A percentile compares a stretch with the other conserved stretches of the same genome.
Evolutionary conservation across 2,888 invertebrate species (phyloP).

Genomic region (Margaritifera margaritifera): DNA sequence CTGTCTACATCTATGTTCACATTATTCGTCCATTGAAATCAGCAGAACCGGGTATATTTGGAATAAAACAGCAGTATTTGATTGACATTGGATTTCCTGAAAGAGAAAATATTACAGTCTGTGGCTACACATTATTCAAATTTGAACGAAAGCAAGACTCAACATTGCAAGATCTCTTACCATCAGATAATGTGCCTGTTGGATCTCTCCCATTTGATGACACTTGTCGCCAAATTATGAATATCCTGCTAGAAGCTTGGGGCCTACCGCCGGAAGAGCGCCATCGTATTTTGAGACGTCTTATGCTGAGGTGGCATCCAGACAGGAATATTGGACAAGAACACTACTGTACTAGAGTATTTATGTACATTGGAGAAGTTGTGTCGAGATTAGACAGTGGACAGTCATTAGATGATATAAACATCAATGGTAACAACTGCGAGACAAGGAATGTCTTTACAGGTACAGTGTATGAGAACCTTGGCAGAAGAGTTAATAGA

Average conservation of each 20-base stretch:
- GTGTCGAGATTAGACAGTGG: conserved; percentile 30
- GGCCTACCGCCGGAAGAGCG: conserved; percentile 16
- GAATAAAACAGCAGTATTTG: too few relatives aligned
- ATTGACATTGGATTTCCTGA: too few relatives aligned
- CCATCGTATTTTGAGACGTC: conserved; percentile 34
- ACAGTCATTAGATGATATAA: conserved; percentile 11
- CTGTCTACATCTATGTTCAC: too few relatives aligned
- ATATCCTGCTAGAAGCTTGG: conserved; percentile 34
- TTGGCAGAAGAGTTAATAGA: not conserved
- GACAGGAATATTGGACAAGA: conserved; percentile 45
- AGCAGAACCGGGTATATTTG: too few relatives aligned
- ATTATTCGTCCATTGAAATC: too few relatives aligned
- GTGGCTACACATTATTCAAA: too few relatives aligned
- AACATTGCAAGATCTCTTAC: too few relatives aligned
- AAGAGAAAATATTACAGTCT: too few relatives aligned
- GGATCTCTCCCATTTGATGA: conserved; percentile 1
- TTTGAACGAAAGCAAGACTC: too few relatives aligned
- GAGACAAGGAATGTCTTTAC: too few relatives aligned
- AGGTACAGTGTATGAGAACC: not conserved
- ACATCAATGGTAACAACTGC: too few relatives aligned
- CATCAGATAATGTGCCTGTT: too few relatives aligned
- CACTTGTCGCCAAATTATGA: conserved; percentile 28
- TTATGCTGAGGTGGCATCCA: conserved; percentile 48
- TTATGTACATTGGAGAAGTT: conserved; percentile 37
- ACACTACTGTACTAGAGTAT: conserved; percentile 35